Base-by-base conservation (phyloP, 2,113 vertebrate species). In the Poeciliopsis prolifica region DNA sequence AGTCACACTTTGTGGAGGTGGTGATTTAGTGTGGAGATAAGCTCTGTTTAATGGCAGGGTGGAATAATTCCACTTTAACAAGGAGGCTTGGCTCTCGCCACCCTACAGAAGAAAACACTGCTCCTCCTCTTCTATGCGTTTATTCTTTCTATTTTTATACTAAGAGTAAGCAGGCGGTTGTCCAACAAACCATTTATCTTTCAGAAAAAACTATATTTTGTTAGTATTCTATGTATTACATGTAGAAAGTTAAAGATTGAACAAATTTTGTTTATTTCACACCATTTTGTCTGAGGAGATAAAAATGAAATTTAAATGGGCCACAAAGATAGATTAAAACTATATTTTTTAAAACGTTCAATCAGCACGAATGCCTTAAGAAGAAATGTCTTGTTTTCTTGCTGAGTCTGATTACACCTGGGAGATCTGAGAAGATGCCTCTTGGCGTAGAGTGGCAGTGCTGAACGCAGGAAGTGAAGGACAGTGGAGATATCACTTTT, bases 11-110 rank as follows among this genome's bases (percentile, higher is more conserved):
- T 94, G 94, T 93, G 93, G 94, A 95, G 93, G 94, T 94, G 82
- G 95, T 94, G 95, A 96, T 97, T 97, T 96, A 95, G 93, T 92
- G 90, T 91, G 92, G 95, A 95, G 96, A 95, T 96, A 96, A 96
- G 93, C 96, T 95, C 93, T 92, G 91, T 82, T 93, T 97, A 96
- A 97, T 97, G 94, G 94, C 87, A 95, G 95, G 95, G 95, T 97
- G 94, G 95, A 95, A 94, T 96, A 96, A 96, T 96, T 95, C 87
- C 91, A 89, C 91, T 92, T 92, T 94, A 95, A 94, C 90, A 89
- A 89, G 93, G 90, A 93, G 93, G 93, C 85, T 86, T 88, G 91
- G 88, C 83, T 83, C 84, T 88, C 89, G 88, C 90, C 90, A 85
- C 92, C 90, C 91, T 88, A 82, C 72, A 77, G 74, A 86, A 86